phyloP scores from a whole-genome alignment of 2,888 invertebrate species.

The Biston betularia region DNA sequence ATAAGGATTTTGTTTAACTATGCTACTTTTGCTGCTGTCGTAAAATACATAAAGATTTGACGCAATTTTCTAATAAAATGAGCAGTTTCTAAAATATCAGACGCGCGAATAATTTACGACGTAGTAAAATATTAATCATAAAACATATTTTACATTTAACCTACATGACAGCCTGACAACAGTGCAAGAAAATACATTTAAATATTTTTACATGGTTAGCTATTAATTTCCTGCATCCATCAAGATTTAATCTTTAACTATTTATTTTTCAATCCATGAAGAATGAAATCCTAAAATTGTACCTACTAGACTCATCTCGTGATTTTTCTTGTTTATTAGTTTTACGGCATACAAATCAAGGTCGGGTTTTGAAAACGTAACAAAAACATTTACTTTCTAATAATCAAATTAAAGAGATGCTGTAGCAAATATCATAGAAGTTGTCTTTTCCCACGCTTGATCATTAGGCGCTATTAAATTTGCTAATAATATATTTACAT shows the following conservation, averaged over 20 bases:
- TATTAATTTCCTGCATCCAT: neutral
- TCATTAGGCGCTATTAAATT: conserved; percentile 3
- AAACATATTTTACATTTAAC: conserved; percentile 24
- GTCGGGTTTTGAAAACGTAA: neutral
- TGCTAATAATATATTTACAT: conserved; percentile 5
- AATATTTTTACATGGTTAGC: conserved; percentile 7
- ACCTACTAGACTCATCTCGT: neutral
- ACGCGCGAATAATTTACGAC: conserved; percentile 16
- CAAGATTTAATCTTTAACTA: neutral
- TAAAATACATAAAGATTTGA: conserved; percentile 20
- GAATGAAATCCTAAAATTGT: neutral
- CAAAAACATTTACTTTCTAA: neutral
- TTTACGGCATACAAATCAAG: neutral
- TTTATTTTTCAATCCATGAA: neutral
- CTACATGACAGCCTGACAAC: conserved; percentile 16
- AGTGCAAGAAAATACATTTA: conserved; percentile 14
- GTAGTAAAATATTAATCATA: conserved; percentile 24
- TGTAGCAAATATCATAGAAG: neutral
- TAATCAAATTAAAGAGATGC: neutral
- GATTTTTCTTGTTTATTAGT: neutral
- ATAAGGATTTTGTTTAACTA: conserved; percentile 6
- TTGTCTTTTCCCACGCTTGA: conserved; percentile 2
- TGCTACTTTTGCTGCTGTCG: conserved; percentile 11
- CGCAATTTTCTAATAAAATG: conserved; percentile 13
- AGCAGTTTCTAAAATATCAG: conserved; percentile 18